Evolutionary conservation across 2,113 vertebrate genomes (phyloP).

Genomic region (Gnathonemus echidnorhynchus): DNA sequence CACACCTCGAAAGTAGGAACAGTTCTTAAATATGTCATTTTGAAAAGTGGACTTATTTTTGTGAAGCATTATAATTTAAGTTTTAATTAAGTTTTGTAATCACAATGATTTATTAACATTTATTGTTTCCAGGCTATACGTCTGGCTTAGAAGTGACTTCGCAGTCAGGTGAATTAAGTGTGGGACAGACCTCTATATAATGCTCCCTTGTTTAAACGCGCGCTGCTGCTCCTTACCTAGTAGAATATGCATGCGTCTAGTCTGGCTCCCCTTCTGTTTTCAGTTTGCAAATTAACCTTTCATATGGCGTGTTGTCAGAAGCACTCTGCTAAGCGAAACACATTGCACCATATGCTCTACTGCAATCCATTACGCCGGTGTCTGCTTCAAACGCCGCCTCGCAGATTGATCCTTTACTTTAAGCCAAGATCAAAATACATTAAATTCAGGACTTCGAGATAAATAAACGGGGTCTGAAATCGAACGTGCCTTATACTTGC

Average conservation of each 20-base stretch:
- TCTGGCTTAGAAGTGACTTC: background rate
- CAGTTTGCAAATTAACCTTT: slow-evolving; percentile 37
- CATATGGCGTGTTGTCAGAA: slow-evolving; percentile 41
- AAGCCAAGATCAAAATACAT: slow-evolving; percentile 36
- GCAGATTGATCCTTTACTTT: slow-evolving; percentile 40
- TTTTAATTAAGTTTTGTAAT: background rate
- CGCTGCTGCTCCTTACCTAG: background rate
- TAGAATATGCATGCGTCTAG: slow-evolving; percentile 23
- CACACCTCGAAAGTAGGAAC: background rate
- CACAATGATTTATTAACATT: slow-evolving; percentile 8
- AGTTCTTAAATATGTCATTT: background rate
- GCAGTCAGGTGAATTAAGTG: background rate
- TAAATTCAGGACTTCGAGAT: slow-evolving; percentile 35
- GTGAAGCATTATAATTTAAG: background rate
- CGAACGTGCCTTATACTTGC: background rate
- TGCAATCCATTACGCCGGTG: slow-evolving; percentile 41
- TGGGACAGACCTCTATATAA: background rate
- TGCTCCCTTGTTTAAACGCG: background rate
- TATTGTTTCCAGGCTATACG: background rate
- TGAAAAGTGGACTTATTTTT: background rate
- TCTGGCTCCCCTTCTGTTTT: slow-evolving; percentile 34
- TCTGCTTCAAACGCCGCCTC: slow-evolving; percentile 40
- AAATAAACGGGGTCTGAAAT: slow-evolving; percentile 42
- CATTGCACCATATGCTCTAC: slow-evolving; percentile 42
- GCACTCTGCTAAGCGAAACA: slow-evolving; percentile 36